Percentiles rank a stretch among this genome's conserved stretches.
phyloP scores from a whole-genome alignment of 30 jellyfish, hydroid and myxozoan genomes.

The Rhopilema esculentum region DNA sequence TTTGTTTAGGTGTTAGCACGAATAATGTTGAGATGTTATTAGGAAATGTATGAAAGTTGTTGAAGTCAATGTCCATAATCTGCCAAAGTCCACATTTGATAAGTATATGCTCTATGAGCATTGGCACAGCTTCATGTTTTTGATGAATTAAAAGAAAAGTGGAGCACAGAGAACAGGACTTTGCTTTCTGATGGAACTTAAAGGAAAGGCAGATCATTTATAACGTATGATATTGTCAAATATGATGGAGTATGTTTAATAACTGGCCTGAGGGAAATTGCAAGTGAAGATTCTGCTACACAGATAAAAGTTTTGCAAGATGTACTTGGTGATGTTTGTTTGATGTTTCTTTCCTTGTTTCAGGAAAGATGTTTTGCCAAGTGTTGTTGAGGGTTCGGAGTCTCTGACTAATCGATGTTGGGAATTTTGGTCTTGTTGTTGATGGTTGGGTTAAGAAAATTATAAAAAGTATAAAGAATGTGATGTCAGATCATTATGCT shows the following conservation, averaged over 20 bases:
- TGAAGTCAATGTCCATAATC: background rate
- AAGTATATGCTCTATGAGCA: slow-evolving; percentile 7
- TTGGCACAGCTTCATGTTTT: no score
- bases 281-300: slow-evolving; percentile 34
- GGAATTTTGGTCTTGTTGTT: background rate
- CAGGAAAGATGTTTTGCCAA: slow-evolving; percentile 43
- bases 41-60: background rate
- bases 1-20: no score
- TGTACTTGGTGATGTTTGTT: slow-evolving; percentile 39
- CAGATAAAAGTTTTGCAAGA: slow-evolving; percentile 33
- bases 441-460: background rate
- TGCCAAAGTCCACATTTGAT: slow-evolving; percentile 19
- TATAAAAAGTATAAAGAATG: slow-evolving; percentile 23
- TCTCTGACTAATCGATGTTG: background rate
- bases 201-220: slow-evolving; percentile 21
- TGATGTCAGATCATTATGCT: slow-evolving; percentile 51
- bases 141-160: background rate
- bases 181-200: slow-evolving; percentile 53
- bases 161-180: slow-evolving; percentile 11
- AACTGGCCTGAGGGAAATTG: slow-evolving; percentile 19
- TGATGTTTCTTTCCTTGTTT: slow-evolving; percentile 1
- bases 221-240: slow-evolving; percentile 29
- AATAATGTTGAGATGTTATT: background rate
- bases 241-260: slow-evolving; percentile 36
- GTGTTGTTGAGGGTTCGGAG: slow-evolving; percentile 31